Conservation (phyloP, 2,888 invertebrate genomes). For the Tholera decimalis region DNA sequence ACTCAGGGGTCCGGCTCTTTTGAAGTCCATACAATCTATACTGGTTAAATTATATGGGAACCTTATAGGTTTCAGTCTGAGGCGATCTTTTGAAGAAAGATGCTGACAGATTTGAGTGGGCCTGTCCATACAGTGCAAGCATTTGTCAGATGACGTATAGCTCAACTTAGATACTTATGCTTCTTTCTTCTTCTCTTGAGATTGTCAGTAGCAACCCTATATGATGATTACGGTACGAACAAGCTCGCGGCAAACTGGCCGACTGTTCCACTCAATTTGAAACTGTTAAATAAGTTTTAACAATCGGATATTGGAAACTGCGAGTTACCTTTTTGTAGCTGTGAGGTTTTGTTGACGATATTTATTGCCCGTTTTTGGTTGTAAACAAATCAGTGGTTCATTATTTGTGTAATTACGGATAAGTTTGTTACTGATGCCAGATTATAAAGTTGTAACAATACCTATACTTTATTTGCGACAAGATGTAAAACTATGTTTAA, state of each 20-base stretch:
- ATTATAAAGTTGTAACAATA: not conserved
- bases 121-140: too few relatives aligned
- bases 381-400: slow-evolving; percentile 15
- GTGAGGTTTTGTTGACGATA: slow-evolving; percentile 39
- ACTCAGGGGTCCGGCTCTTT: too few relatives aligned
- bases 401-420: not conserved
- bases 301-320: slow-evolving; percentile 66
- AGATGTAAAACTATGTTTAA: too few relatives aligned
- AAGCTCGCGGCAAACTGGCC: slow-evolving; percentile 60
- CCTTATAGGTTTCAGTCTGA: too few relatives aligned
- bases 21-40: too few relatives aligned
- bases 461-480: too few relatives aligned
- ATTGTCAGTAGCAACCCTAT: slow-evolving; percentile 49
- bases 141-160: too few relatives aligned
- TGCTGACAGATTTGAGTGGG: too few relatives aligned
- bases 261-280: slow-evolving; percentile 65
- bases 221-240: slow-evolving; percentile 43
- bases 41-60: too few relatives aligned
- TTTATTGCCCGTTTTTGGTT: slow-evolving; percentile 33
- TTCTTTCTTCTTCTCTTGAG: too few relatives aligned
- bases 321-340: slow-evolving; percentile 50
- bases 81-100: too few relatives aligned
- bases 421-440: not conserved
- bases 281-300: slow-evolving; percentile 72
- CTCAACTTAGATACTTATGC: too few relatives aligned